Evolutionary conservation across 1,140 invertebrate species (phyloP), one percentile per base, ranked within the genome.

Genomic region (Atta cephalotes): DNA sequence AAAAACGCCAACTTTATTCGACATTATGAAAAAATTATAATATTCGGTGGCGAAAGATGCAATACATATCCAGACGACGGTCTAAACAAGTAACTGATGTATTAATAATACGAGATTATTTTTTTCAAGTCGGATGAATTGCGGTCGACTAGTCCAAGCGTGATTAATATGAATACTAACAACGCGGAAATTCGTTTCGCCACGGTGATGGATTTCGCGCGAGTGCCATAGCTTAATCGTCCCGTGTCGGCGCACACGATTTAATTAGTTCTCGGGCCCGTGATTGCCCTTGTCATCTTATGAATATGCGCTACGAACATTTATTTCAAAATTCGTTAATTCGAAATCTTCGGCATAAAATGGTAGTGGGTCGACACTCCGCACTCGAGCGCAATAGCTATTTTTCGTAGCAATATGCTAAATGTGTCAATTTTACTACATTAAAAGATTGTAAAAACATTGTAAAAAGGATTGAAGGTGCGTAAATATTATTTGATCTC

Each of bases 271-370:
- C 56, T 28, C 39, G 56, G 80, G 39, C 4, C 39, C 56, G 39
- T 84, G 80, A 84, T 84, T 84, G 70, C 70, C 56, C 80, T 45
- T 56, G 80, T 84, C 80, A 84, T 84, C 80, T 84, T 84, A 84
- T 84, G 80, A 84, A 84, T 84, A 84, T 84, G 80, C 80, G 80
- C n/a, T 25, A 39, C 56, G 56, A 58, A 51, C 80, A 84, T 84
- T 84, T 84, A 84, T 84, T 84, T 84, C 70, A 84, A 84, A 84
- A 70, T 84, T 84, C 45, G 80, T 84, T 84, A 84, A 84, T 84
- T 84, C 80, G 56, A 76, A 62, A 76, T 84, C 72, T 84, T 58
- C 16, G 25, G 10, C 68, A 25, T n/a, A 62, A 62, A 84, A 16
- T 76, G 56, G 45, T 35, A 31, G 25, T n/a, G 5, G 49, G 14